phyloP scores from a whole-genome alignment of 2,888 invertebrate species.

The Copidosoma aretas region DNA sequence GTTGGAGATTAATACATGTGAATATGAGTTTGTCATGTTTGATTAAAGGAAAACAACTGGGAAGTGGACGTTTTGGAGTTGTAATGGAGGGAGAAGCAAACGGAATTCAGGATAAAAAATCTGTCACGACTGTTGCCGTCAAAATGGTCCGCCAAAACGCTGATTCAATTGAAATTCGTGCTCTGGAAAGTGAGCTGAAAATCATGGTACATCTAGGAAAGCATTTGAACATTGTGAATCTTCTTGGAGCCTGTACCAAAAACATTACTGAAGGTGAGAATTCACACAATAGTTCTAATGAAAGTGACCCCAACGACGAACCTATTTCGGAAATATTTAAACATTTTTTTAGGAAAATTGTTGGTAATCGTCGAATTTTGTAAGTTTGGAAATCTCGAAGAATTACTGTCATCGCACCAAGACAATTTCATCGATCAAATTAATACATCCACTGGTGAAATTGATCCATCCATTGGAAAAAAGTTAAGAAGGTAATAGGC shows the following conservation, averaged over 20 bases:
- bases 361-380: conserved; percentile 95
- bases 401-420: conserved; percentile 83
- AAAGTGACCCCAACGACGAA: too few relatives aligned
- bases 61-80: conserved; percentile 94
- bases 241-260: conserved; percentile 92
- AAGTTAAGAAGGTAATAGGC: conserved; percentile 65
- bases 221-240: conserved; percentile 93
- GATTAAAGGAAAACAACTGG: conserved; percentile 74
- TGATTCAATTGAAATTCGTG: conserved; percentile 83
- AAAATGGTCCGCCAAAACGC: conserved; percentile 93
- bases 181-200: conserved; percentile 90
- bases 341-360: conserved; percentile 73
- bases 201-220: conserved; percentile 95
- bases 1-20: too few relatives aligned
- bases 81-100: conserved; percentile 88
- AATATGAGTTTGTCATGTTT: neutral
- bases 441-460: conserved; percentile 71
- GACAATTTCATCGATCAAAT: conserved; percentile 85
- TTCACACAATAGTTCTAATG: neutral
- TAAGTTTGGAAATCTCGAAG: conserved; percentile 88
- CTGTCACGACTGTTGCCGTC: conserved; percentile 84
- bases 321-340: too few relatives aligned
- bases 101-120: conserved; percentile 79
- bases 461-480: conserved; percentile 71
- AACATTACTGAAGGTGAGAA: conserved; percentile 84